Evolutionary conservation across 2,113 vertebrate species (phyloP), one percentile per base, ranked within the genome.

Genomic region (Burhinus bistriatus): DNA sequence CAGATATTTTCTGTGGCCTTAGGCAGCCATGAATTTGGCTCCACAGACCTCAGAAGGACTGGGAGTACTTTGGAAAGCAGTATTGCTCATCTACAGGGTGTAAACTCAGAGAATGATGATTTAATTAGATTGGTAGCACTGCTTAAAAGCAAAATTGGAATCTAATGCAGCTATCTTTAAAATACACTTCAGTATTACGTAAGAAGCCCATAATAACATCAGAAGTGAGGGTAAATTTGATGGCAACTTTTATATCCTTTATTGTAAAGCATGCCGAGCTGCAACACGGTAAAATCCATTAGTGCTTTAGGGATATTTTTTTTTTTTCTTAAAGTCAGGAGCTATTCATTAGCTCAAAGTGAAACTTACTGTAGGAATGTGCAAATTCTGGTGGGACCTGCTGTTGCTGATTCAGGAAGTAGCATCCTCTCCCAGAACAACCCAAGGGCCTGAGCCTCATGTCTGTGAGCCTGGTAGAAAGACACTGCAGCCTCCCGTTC

Each of bases 71-170:
- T 57, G 90, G 52, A 47, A 65, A 76, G 62, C 38, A 26, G 34
- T 4, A n/a, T 17, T 83, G 54, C 86, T 95, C 82, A 47, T 95
- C 89, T 80, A 54, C 88, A 87, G 92, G 76, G 79, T 92, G 68
- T 79, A 76, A 47, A 52, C 73, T 54, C 6, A 4, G 83, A 76
- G 75, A 57, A 86, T 34, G 76, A 93, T 94, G 91, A 84, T 89
- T 96, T 96, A 96, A 97, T 96, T 90, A 96, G 83, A 66, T 21
- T 55, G 87, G 89, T 91, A 95, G 72, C 64, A n/a, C 76, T 75
- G 32, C 91, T 96, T 95, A 77, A 96, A 96, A 96, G 91, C 72
- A 38, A 84, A 82, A 87, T 68, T 81, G 76, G 83, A 94, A 68
- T 71, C 69, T 91, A 68, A 87, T 55, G 73, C 72, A 91, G 69